Evolutionary conservation across 2,888 invertebrate genomes (phyloP).

Genomic region (Stenotaenia linearis): DNA sequence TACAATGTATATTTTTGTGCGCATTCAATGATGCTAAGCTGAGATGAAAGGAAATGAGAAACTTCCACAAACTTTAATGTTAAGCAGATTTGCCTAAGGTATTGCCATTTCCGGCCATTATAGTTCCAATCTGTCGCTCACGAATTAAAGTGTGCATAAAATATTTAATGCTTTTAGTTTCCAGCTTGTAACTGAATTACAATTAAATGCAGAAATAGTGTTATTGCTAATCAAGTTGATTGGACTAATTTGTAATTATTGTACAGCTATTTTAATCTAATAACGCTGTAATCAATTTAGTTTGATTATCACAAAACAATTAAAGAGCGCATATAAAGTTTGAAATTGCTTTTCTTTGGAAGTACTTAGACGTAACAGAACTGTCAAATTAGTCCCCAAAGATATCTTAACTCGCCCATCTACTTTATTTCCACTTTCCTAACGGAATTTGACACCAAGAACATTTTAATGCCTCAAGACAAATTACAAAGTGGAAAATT

Average conservation of each 20-base stretch:
- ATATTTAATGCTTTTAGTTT: too few species aligned
- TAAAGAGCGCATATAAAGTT: too few species aligned
- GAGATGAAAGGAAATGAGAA: not conserved
- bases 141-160: too few species aligned
- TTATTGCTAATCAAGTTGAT: not conserved
- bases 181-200: not conserved
- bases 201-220: not conserved
- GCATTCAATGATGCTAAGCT: not conserved
- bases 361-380: too few species aligned
- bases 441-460: too few species aligned
- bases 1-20: too few species aligned
- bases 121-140: too few species aligned
- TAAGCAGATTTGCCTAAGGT: not conserved
- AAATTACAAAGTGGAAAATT: not conserved
- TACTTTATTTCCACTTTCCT: too few species aligned
- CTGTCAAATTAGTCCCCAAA: too few species aligned
- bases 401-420: too few species aligned
- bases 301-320: too few species aligned
- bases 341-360: too few species aligned
- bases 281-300: not conserved
- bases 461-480: not conserved
- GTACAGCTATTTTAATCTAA: not conserved
- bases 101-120: not conserved
- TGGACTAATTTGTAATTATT: not conserved
- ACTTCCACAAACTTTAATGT: not conserved